Conservation (phyloP, 1,140 invertebrate genomes). For the Magallana ariakensis region DNA sequence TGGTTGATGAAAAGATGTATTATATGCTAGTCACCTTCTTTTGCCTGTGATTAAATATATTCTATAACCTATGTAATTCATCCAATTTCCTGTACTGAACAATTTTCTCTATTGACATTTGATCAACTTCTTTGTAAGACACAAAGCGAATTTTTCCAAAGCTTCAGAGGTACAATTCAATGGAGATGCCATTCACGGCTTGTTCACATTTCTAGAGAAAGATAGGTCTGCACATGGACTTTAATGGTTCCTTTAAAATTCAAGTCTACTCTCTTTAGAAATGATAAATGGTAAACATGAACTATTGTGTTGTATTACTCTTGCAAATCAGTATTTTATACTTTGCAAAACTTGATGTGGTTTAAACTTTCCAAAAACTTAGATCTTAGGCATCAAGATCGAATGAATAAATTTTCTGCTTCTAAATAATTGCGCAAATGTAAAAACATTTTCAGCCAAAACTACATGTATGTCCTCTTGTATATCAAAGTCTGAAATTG, state of each 20-base stretch:
- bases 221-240: neutral
- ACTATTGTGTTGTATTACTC: no score
- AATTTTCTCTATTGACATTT: neutral
- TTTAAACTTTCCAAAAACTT: no score
- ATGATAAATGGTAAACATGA: neutral
- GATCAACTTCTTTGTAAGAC: neutral
- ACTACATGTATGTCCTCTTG: no score
- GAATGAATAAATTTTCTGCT: no score
- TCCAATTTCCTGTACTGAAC: neutral
- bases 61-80: neutral
- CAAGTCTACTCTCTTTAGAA: neutral
- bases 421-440: no score
- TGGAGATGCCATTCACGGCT: neutral
- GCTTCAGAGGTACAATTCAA: neutral
- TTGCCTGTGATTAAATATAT: neutral
- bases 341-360: no score
- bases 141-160: neutral
- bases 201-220: neutral
- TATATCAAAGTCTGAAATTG: neutral
- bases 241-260: slow-evolving; percentile 7
- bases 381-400: no score
- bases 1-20: slow-evolving; percentile 14
- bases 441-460: no score
- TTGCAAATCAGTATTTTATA: no score
- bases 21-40: neutral